These are phyloP conservation scores for Cuculus canorus DNA, from an alignment of 2,797 vertebrate species.

Conservation along the genomic window DNA sequence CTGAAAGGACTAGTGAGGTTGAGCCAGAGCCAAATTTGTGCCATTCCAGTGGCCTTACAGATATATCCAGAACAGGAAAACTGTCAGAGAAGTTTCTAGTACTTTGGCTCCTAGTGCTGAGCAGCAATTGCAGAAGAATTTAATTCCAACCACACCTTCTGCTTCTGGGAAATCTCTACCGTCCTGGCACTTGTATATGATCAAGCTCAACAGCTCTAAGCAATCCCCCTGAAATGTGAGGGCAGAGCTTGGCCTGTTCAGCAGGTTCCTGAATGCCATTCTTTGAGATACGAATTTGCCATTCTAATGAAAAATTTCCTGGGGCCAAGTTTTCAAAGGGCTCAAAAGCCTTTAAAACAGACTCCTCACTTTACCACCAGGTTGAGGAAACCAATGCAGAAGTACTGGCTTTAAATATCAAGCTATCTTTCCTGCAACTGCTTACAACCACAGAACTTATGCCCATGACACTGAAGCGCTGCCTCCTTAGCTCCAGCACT, in stretches of 20 bases:
- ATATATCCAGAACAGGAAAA: neutral
- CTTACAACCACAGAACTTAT: neutral
- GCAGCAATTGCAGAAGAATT: neutral
- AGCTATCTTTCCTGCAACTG: neutral
- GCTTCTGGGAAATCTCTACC: slow-evolving; percentile 37
- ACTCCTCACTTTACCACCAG: neutral
- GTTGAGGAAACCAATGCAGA: neutral
- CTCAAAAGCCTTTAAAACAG: neutral
- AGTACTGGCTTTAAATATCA: neutral
- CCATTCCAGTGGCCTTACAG: neutral
- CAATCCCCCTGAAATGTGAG: slow-evolving; percentile 20
- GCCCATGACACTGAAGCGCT: neutral
- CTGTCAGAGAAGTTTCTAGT: neutral
- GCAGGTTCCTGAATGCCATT: slow-evolving; percentile 53
- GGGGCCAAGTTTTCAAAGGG: slow-evolving; percentile 58
- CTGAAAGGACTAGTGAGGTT: neutral
- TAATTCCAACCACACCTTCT: slow-evolving; percentile 32
- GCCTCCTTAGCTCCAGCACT: neutral
- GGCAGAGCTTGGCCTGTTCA: slow-evolving; percentile 25
- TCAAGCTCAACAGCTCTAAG: slow-evolving; percentile 30
- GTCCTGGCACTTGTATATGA: slow-evolving; percentile 2
- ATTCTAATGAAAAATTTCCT: slow-evolving; percentile 49
- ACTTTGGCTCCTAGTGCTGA: neutral
- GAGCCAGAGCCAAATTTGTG: neutral
- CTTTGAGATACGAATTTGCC: slow-evolving; percentile 46